Evolutionary conservation across 1,140 invertebrate genomes (phyloP).

Genomic region (Drosophila obscura): DNA sequence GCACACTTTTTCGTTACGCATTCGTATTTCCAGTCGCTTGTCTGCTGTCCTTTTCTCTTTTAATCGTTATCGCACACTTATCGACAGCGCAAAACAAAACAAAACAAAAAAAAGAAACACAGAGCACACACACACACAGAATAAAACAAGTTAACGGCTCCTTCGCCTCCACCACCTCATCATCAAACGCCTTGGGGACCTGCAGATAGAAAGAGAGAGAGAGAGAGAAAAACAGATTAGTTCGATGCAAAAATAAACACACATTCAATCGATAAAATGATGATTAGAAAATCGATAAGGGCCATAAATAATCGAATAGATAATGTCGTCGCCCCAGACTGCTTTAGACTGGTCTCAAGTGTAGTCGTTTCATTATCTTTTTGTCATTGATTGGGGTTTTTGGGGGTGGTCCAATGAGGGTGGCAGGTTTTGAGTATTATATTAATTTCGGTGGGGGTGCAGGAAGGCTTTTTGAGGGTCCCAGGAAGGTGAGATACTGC

Average conservation of each 20-base stretch:
- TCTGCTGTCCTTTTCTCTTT: slow-evolving; percentile 5
- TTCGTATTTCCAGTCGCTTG: slow-evolving; percentile 7
- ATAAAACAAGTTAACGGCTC: slow-evolving; percentile 26
- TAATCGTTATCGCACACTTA: slow-evolving; percentile 19
- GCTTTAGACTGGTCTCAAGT: too few relatives aligned
- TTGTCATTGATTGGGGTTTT: too few relatives aligned
- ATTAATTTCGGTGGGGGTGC: too few relatives aligned
- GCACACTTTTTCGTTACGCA: slow-evolving; percentile 38
- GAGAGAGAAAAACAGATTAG: slow-evolving; percentile 25
- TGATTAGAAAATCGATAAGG: slow-evolving; percentile 52
- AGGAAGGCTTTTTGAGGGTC: too few relatives aligned
- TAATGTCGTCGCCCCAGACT: slow-evolving; percentile 17
- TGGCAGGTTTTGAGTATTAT: too few relatives aligned
- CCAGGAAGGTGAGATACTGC: too few relatives aligned
- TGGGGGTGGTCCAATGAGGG: too few relatives aligned
- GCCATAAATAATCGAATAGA: slow-evolving; percentile 46
- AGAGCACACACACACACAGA: neutral
- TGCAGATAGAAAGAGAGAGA: slow-evolving; percentile 26
- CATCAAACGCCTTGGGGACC: slow-evolving; percentile 3
- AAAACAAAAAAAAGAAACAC: slow-evolving; percentile 18
- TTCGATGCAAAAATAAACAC: slow-evolving; percentile 21
- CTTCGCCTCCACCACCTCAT: slow-evolving; percentile 5
- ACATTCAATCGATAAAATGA: slow-evolving; percentile 3
- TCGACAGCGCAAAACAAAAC: slow-evolving; percentile 13
- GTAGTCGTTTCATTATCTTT: slow-evolving; percentile 15